These are phyloP conservation scores for Callipepla californica DNA, from an alignment of 2,113 vertebrate genomes.

Conservation along the genomic window DNA sequence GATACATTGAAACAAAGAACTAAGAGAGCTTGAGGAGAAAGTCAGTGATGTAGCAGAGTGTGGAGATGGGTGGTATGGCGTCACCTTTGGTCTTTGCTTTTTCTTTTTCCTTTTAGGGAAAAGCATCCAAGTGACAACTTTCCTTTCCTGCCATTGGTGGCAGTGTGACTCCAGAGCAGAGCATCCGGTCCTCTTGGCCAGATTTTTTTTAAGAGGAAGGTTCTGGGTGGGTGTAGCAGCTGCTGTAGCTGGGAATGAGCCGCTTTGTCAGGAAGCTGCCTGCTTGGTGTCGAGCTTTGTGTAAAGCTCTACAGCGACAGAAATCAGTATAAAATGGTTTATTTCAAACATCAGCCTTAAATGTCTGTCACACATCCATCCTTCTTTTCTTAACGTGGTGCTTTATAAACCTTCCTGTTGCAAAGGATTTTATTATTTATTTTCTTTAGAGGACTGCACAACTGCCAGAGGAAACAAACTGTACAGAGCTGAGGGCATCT, in stretches of 20 bases:
- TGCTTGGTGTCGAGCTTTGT: not conserved
- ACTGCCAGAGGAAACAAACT: not conserved
- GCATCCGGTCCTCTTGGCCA: not conserved
- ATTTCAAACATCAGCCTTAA: not conserved
- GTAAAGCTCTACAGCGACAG: not conserved
- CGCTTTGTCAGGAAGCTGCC: not conserved
- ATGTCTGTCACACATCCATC: not conserved
- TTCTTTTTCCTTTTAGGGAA: not conserved
- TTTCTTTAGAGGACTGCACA: not conserved
- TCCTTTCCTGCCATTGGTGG: not conserved
- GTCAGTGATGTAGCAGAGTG: not conserved
- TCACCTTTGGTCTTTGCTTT: not conserved
- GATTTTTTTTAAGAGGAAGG: not conserved
- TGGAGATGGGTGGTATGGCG: not conserved
- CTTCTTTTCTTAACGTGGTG: not conserved
- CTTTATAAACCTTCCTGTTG: not conserved
- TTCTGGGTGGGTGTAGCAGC: not conserved
- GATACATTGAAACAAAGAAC: not conserved
- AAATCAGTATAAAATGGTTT: not conserved
- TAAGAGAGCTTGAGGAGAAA: not conserved
- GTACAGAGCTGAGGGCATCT: not conserved
- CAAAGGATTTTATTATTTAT: not conserved
- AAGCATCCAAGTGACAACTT: not conserved
- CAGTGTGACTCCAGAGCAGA: not conserved
- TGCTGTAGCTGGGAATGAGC: not conserved